Conservation (phyloP, 2,797 vertebrate genomes). For the Gadopsis marmoratus region DNA sequence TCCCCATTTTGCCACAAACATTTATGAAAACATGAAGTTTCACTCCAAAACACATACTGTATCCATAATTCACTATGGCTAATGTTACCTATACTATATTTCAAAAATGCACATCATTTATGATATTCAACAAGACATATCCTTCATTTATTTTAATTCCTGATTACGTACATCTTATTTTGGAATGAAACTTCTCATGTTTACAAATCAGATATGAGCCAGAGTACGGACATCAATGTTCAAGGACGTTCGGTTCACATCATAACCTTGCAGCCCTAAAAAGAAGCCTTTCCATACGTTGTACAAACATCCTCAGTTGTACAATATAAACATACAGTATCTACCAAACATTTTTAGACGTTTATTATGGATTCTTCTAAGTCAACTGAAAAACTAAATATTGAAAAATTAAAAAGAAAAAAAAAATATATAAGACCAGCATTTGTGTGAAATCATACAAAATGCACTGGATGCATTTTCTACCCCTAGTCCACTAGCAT, state of each 20-base stretch:
- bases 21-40: slow-evolving; percentile 19
- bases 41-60: slow-evolving; percentile 28
- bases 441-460: slow-evolving; percentile 1
- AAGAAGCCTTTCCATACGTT: slow-evolving; percentile 14
- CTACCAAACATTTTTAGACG: slow-evolving; percentile 18
- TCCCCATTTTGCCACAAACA: slow-evolving; percentile 1
- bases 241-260: background rate
- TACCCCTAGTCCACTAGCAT: slow-evolving; percentile 12
- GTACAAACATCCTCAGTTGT: slow-evolving; percentile 61
- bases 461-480: slow-evolving; percentile 26
- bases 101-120: slow-evolving; percentile 1
- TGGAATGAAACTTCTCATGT: slow-evolving; percentile 26
- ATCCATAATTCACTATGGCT: slow-evolving; percentile 15
- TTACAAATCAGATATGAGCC: slow-evolving; percentile 17
- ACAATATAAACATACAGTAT: slow-evolving; percentile 31
- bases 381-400: slow-evolving; percentile 15
- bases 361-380: slow-evolving; percentile 18
- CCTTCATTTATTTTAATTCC: background rate
- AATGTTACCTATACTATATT: background rate
- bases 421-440: background rate
- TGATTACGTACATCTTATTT: background rate
- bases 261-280: background rate
- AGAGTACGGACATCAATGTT: background rate
- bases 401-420: slow-evolving; percentile 17
- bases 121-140: background rate